These are phyloP conservation scores for Dioctria rufipes DNA, from an alignment of 2,888 invertebrate species.

Conservation along the genomic window DNA sequence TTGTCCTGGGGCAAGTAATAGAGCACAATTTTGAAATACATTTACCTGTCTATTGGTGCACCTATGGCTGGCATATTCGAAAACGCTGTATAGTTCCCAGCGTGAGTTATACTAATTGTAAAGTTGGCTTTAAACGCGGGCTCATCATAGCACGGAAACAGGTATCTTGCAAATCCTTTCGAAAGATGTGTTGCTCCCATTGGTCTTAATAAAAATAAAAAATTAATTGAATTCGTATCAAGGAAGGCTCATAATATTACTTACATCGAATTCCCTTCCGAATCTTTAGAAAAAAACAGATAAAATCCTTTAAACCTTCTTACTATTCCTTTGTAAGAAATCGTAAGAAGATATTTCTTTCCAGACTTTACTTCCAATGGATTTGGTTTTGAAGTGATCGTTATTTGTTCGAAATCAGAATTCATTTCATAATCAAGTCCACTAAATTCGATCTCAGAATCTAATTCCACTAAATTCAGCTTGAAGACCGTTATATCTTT, in stretches of 20 bases:
- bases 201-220: not conserved
- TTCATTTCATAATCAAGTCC: not conserved
- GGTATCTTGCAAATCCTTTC: slow-evolving; percentile 77
- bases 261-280: slow-evolving; percentile 67
- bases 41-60: slow-evolving; percentile 32
- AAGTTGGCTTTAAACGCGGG: slow-evolving; percentile 81
- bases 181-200: slow-evolving; percentile 75
- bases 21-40: too few species aligned
- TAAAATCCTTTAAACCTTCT: slow-evolving; percentile 78
- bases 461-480: slow-evolving; percentile 14
- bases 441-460: not conserved
- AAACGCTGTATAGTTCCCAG: slow-evolving; percentile 68
- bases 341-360: slow-evolving; percentile 67
- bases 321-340: slow-evolving; percentile 72
- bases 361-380: slow-evolving; percentile 59
- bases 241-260: slow-evolving; percentile 58
- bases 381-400: not conserved
- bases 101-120: slow-evolving; percentile 76
- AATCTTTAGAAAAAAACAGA: slow-evolving; percentile 73
- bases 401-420: not conserved
- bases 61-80: slow-evolving; percentile 68
- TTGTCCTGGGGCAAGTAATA: too few species aligned
- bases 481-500: not conserved
- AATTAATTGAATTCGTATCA: not conserved
- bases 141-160: slow-evolving; percentile 86